phyloP scores from a whole-genome alignment of 2,888 invertebrate species.

The Germaria angustata region DNA sequence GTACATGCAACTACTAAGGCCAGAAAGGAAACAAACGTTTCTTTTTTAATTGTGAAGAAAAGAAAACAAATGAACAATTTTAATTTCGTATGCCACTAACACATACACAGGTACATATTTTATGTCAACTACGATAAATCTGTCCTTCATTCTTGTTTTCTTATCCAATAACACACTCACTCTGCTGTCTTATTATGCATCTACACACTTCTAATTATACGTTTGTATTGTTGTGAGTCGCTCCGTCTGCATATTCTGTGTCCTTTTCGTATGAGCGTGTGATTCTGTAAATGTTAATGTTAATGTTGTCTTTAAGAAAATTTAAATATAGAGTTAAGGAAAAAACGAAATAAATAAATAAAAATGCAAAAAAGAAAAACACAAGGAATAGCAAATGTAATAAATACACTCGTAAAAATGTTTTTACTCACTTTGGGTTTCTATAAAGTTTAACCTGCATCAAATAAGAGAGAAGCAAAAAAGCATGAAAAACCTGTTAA shows the following conservation, averaged over 20 bases:
- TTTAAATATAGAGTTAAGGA: conserved; percentile 17
- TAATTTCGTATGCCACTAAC: conserved; percentile 7
- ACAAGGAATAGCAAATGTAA: conserved; percentile 15
- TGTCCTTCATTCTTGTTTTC: neutral
- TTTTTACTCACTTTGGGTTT: conserved; percentile 62
- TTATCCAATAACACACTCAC: neutral
- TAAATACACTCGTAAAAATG: conserved; percentile 4
- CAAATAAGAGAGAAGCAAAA: conserved; percentile 9
- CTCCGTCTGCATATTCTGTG: neutral
- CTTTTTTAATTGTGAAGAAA: neutral
- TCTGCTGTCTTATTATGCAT: neutral
- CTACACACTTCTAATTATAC: neutral
- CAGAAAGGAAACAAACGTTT: neutral
- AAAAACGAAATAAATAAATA: neutral
- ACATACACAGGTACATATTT: neutral
- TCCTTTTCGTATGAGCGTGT: neutral
- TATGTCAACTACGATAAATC: conserved; percentile 43
- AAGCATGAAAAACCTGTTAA: conserved; percentile 47
- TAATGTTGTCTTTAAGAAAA: conserved; percentile 40
- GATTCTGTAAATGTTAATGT: conserved; percentile 23
- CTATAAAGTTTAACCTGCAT: conserved; percentile 49
- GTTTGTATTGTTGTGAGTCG: neutral
- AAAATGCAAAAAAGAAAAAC: neutral
- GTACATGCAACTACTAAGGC: neutral
- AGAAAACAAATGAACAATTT: conserved; percentile 5